A percentile compares a stretch with the other conserved stretches of the same genome.
Conservation (phyloP, 2,888 invertebrate species). For the Petrolisthes manimaculis region DNA sequence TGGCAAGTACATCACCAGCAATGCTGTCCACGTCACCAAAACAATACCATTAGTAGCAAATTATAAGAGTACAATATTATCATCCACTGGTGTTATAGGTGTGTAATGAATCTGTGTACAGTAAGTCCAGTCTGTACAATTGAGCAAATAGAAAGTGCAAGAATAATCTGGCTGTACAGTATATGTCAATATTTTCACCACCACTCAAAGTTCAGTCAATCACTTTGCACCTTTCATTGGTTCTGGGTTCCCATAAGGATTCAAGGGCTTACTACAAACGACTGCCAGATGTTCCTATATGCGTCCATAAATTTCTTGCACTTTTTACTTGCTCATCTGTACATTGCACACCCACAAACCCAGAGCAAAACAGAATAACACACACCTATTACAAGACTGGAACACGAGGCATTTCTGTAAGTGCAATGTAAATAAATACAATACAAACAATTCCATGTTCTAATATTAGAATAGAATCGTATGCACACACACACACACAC, state of each 20-base stretch:
- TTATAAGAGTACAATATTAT: not conserved
- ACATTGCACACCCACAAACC: no score
- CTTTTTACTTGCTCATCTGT: no score
- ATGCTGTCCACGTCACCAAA: conserved; percentile 70
- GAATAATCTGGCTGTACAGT: not conserved
- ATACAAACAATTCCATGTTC: not conserved
- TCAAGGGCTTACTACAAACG: no score
- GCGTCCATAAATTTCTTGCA: no score
- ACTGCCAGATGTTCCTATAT: no score
- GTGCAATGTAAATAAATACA: not conserved
- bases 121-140: no score
- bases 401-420: not conserved
- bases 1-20: conserved; percentile 75
- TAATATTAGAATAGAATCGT: not conserved
- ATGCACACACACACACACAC: conserved; percentile 1
- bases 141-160: no score
- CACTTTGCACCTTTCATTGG: no score
- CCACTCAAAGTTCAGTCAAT: no score
- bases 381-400: not conserved
- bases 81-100: not conserved
- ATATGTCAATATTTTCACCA: not conserved
- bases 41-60: no score
- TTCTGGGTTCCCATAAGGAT: no score
- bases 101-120: not conserved
- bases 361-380: not conserved